These are phyloP conservation scores for Harpalus rufipes DNA, from an alignment of 2,888 invertebrate genomes.

Conservation along the genomic window DNA sequence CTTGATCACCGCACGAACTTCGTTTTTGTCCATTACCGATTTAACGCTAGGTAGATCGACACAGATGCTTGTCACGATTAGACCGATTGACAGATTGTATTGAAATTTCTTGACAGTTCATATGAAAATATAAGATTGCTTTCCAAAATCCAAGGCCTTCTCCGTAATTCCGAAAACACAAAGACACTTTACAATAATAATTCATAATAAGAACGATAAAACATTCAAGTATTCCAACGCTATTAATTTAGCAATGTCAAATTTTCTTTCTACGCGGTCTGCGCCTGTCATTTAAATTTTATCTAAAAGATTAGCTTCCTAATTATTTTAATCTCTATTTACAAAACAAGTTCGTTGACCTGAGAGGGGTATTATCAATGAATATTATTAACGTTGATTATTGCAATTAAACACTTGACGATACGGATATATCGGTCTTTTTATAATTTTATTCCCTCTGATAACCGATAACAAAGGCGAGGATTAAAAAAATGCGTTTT, in stretches of 20 bases:
- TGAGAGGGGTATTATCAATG: conserved; percentile 12
- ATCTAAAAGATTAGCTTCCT: neutral
- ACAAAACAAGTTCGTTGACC: conserved; percentile 13
- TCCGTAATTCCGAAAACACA: too few species aligned
- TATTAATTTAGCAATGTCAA: conserved; percentile 20
- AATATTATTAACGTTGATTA: conserved; percentile 16
- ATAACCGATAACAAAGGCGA: conserved; percentile 13
- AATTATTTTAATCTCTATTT: conserved; percentile 25
- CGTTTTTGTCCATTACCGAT: too few species aligned
- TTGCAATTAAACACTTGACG: conserved; percentile 28
- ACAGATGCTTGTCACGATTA: too few species aligned
- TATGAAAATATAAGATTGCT: too few species aligned
- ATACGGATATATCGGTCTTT: conserved; percentile 4
- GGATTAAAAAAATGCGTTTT: conserved; percentile 28
- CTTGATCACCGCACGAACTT: too few species aligned
- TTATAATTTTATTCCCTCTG: conserved; percentile 15
- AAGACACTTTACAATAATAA: too few species aligned
- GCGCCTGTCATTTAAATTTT: neutral
- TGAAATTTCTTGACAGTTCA: too few species aligned
- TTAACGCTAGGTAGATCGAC: too few species aligned
- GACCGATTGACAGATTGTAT: too few species aligned
- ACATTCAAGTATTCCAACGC: neutral
- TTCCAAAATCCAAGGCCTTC: too few species aligned
- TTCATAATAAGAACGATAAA: neutral
- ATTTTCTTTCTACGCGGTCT: conserved; percentile 20